Conservation (phyloP, 2,113 vertebrate species). For the Typhlomys cinereus region DNA sequence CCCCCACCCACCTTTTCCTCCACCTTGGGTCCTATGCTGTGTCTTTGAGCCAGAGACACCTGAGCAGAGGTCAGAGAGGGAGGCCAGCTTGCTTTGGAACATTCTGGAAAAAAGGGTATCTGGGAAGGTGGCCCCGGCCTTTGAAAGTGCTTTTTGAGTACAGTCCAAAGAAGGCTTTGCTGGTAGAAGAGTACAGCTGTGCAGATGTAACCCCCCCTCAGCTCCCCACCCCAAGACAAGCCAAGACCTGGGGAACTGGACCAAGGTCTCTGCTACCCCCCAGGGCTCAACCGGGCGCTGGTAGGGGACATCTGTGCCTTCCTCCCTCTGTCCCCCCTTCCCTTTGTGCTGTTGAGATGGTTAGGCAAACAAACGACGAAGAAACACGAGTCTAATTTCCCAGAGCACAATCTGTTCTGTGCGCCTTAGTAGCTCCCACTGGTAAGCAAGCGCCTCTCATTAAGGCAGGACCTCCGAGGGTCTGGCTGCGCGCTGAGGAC, state of each 20-base stretch:
- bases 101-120: slow-evolving; percentile 3
- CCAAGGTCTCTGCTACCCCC: neutral
- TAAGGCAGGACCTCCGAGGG: neutral
- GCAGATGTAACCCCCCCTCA: slow-evolving; percentile 43
- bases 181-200: neutral
- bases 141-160: slow-evolving; percentile 65
- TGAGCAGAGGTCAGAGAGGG: neutral
- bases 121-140: slow-evolving; percentile 16
- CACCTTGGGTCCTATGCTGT: neutral
- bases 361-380: slow-evolving; percentile 65
- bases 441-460: neutral
- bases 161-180: slow-evolving; percentile 54
- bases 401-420: slow-evolving; percentile 47
- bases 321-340: too few relatives aligned
- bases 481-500: neutral
- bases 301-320: slow-evolving; percentile 52
- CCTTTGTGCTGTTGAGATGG: neutral
- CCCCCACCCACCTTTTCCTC: neutral
- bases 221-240: too few relatives aligned
- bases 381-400: slow-evolving; percentile 32
- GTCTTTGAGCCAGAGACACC: neutral
- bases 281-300: neutral
- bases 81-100: neutral
- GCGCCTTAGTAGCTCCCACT: neutral
- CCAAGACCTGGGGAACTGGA: neutral